Evolutionary conservation across 2,888 invertebrate genomes (phyloP).

Genomic region (Pegoplata infirma): DNA sequence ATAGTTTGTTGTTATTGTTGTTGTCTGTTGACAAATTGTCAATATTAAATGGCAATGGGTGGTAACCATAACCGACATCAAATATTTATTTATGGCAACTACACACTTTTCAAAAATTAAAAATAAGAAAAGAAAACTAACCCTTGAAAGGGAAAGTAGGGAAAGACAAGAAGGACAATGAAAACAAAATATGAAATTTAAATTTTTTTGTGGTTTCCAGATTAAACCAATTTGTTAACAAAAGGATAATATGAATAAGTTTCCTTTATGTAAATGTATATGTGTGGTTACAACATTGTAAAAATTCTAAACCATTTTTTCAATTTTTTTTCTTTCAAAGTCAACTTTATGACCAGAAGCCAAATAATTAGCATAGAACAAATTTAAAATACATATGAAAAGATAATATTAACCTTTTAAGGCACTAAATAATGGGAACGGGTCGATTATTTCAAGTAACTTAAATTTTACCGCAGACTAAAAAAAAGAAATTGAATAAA

Average conservation of each 20-base stretch:
- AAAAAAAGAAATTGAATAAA: no score
- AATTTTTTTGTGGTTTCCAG: constrained; percentile 43
- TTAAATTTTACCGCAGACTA: no score
- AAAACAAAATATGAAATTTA: no score
- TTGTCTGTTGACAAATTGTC: constrained; percentile 42
- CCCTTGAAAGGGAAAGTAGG: constrained; percentile 10
- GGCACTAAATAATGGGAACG: no score
- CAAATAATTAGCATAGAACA: constrained; percentile 25
- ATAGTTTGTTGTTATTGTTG: neutral
- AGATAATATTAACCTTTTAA: no score
- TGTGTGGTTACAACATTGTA: neutral
- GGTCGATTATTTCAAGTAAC: no score
- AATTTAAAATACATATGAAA: no score
- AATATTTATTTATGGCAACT: constrained; percentile 15
- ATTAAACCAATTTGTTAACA: constrained; percentile 34
- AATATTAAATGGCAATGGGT: constrained; percentile 29
- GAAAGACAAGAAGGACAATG: neutral
- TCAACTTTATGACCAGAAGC: constrained; percentile 38
- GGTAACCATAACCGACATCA: constrained; percentile 15
- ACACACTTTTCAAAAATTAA: neutral
- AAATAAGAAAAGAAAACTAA: constrained; percentile 13
- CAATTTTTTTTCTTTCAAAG: no score
- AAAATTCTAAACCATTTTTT: constrained; percentile 4
- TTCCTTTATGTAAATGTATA: no score
- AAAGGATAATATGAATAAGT: constrained; percentile 6